These are phyloP conservation scores for Lasioglossum zephyrum DNA, from an alignment of 2,888 invertebrate genomes.

Conservation along the genomic window DNA sequence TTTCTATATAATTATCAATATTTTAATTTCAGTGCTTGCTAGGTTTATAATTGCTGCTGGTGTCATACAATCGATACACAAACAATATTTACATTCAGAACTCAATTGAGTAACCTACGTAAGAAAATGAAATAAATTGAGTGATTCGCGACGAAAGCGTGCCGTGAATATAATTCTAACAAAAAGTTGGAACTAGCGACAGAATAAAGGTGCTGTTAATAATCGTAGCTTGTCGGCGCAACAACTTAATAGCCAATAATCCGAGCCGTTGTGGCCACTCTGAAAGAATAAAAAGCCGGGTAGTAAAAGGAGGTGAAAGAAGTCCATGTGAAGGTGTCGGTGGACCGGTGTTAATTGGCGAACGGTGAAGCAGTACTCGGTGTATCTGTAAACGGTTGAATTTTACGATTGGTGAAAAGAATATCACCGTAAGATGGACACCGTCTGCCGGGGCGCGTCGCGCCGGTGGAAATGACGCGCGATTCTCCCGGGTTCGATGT, in stretches of 20 bases:
- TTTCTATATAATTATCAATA: no score
- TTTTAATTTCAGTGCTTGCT: no score
- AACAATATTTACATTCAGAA: no score
- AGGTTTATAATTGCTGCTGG: no score
- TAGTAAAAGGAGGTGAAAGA: not conserved
- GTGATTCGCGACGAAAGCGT: no score
- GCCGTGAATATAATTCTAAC: no score
- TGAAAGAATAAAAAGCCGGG: not conserved
- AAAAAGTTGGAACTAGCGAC: no score
- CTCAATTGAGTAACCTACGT: no score
- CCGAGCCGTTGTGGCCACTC: not conserved
- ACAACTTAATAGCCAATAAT: not conserved
- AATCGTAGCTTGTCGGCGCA: not conserved
- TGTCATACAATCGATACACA: no score
- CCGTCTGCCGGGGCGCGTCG: not conserved
- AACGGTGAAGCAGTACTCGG: not conserved
- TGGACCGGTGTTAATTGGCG: slow-evolving; percentile 12
- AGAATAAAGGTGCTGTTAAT: not conserved
- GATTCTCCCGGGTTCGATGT: slow-evolving; percentile 28
- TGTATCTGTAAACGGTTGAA: slow-evolving; percentile 15
- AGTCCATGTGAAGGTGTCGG: not conserved
- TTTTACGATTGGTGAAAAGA: slow-evolving; percentile 41
- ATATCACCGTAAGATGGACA: slow-evolving; percentile 36
- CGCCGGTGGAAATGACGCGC: slow-evolving; percentile 15
- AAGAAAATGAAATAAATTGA: no score